Base-by-base conservation (phyloP, 1,140 invertebrate genomes). In the Drosophila tristis region DNA sequence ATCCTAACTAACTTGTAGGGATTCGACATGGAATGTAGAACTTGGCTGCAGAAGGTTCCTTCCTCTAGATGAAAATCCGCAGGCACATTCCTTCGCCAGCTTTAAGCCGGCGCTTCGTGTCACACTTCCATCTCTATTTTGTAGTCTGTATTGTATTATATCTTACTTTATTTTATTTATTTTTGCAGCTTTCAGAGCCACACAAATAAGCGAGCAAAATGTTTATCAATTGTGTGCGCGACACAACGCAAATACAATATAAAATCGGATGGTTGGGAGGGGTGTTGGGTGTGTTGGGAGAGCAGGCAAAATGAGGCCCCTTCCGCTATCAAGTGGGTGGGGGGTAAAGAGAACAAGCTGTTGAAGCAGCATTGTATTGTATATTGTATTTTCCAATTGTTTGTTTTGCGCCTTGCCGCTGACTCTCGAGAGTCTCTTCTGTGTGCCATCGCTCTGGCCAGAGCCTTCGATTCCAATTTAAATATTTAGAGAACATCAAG, bases 161-260 rank as follows among this genome's bases (percentile, higher is more conserved):
- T 29, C 5, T 29, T 29, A 1, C 7, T 68, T 78, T 82, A 82
- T 81, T 77, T 35, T 78, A 82, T 81, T 73, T 78, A 67, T 68
- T 82, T 78, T 78, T 77, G 75, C 55, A 60, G 62, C 74, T 78
- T 60, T 78, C 78, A 81, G 74, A 68, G 57, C 44, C 66, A 50
- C 48, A 78, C 68, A 74, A 63, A 73, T 64, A 81, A 65, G 53
- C 55, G 44, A 51, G 23, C 29, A 60, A 78, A 81, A 81, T 78
- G 74, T 81, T 81, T 74, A 74, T 73, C 61, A 82, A 65, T 81
- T 72, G 79, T 53, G 45, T 49, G 54, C 49, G 61, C 58, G 61
- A 72, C 56, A 60, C 56, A 53, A 59, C 29, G 42, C 61, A 78
- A 78, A 78, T 59, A 60, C 31, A 65, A 56, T 55, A 39, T 39